Base-by-base conservation (phyloP, 2,113 vertebrate species). In the Baryphthengus martii region DNA sequence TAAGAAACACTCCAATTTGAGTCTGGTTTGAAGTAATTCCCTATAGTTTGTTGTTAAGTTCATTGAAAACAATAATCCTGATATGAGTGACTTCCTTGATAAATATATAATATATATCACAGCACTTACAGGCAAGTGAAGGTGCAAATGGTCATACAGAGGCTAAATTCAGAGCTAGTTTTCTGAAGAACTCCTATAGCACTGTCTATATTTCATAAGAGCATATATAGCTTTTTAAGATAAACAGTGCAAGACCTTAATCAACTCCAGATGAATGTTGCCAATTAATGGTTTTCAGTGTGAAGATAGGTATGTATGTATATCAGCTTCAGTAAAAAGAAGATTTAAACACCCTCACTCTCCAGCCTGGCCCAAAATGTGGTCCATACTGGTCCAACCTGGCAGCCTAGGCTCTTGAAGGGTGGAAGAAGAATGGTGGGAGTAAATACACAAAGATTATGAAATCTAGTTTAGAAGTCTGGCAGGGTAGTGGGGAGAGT, bases 1-100 rank as follows among this genome's bases (percentile, higher is more conserved):
- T 89, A 97, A 93, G 91, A 96, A 96, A 96, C 85, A 86, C 61
- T 88, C 76, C 93, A 96, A 76, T 96, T 53, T 86, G 91, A 95
- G 53, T 56, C 63, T 81, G 71, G 72, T 78, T 85, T 78, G 86
- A 96, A 96, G 95, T 95, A 97, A 97, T 89, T 96, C 93, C 92
- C 94, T 74, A 93, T 37, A 81, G 90, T 75, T 90, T 97, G 59
- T 96, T 97, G 95, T 97, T 94, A 92, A 85, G 20, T 90, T 89
- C 73, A 85, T 66, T 68, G 91, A 91, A 95, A 97, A 97, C 89
- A 92, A 58, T n/a, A 95, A 77, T 42, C 39, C 33, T 90, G 77
- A 50, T 84, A 87, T 66, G 35, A 85, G 37, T 78, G 89, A 85
- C 25, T 91, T 81, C 47, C 21, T n/a, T 28, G 24, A 28, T 29